Conservation (phyloP, 2,888 invertebrate genomes). For the Tetragonula carbonaria region DNA sequence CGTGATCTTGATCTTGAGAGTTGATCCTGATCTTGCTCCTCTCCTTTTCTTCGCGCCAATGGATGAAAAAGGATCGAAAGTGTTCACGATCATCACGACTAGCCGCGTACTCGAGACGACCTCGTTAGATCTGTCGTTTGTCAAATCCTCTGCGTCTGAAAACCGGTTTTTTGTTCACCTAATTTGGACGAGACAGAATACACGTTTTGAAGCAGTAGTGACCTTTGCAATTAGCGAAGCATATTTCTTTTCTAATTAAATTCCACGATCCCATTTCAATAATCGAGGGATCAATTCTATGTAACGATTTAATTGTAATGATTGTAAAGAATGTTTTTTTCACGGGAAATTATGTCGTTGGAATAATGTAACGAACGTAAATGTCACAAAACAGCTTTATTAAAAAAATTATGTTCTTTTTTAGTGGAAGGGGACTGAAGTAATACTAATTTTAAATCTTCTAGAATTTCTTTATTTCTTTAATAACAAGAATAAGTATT, state of each 20-base stretch:
- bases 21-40: constrained; percentile 64
- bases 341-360: background rate
- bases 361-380: too few species aligned
- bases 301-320: background rate
- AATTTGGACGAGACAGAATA: background rate
- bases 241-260: background rate
- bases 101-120: constrained; percentile 38
- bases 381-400: too few species aligned
- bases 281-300: background rate
- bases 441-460: too few species aligned
- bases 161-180: constrained; percentile 1
- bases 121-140: constrained; percentile 40
- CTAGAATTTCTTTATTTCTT: too few species aligned
- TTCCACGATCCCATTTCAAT: background rate
- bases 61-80: constrained; percentile 47
- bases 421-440: too few species aligned
- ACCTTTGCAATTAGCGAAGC: background rate
- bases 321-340: background rate
- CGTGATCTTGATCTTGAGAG: constrained; percentile 47
- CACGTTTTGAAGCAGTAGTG: background rate
- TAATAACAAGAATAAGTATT: too few species aligned
- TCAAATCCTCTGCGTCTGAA: constrained; percentile 28
- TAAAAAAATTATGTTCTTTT: too few species aligned
- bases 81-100: constrained; percentile 58
- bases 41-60: constrained; percentile 49